Conservation (phyloP, 2,797 vertebrate species). For the Chaetodon trifasciatus region DNA sequence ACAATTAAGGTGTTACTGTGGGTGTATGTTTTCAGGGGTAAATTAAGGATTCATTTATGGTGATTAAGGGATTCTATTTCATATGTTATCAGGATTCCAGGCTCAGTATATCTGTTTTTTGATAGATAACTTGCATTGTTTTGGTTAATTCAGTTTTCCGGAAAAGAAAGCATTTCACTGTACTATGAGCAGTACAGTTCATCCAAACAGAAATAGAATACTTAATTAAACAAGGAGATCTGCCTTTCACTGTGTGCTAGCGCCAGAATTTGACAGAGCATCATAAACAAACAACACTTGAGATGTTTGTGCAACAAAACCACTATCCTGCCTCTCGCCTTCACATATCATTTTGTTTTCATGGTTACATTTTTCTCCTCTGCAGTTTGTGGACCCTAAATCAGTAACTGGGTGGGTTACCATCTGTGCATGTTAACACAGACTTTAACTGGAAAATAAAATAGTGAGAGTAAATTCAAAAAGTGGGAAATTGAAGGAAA, state of each 20-base stretch:
- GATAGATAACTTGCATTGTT: conserved; percentile 3
- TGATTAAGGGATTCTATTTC: neutral
- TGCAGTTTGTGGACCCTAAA: conserved; percentile 28
- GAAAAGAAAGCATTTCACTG: conserved; percentile 11
- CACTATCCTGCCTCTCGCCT: conserved; percentile 21
- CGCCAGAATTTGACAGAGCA: conserved; percentile 31
- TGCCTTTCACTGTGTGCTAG: conserved; percentile 6
- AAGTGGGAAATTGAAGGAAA: neutral
- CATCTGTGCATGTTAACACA: conserved; percentile 48
- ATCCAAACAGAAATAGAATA: neutral
- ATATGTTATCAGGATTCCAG: neutral
- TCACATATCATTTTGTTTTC: conserved; percentile 51
- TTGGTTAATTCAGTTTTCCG: neutral
- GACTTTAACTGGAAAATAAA: conserved; percentile 30
- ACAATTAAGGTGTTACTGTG: neutral
- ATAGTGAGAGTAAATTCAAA: neutral
- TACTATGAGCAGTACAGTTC: neutral
- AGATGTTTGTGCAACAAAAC: conserved; percentile 31
- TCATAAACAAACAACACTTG: conserved; percentile 43
- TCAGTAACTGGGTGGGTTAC: conserved; percentile 22
- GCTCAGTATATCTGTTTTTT: neutral
- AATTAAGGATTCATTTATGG: neutral
- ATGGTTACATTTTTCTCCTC: conserved; percentile 21
- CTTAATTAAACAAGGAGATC: conserved; percentile 29
- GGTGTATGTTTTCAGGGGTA: neutral